phyloP scores from a whole-genome alignment of 2,888 invertebrate species.

The Rhogogaster chlorosoma region DNA sequence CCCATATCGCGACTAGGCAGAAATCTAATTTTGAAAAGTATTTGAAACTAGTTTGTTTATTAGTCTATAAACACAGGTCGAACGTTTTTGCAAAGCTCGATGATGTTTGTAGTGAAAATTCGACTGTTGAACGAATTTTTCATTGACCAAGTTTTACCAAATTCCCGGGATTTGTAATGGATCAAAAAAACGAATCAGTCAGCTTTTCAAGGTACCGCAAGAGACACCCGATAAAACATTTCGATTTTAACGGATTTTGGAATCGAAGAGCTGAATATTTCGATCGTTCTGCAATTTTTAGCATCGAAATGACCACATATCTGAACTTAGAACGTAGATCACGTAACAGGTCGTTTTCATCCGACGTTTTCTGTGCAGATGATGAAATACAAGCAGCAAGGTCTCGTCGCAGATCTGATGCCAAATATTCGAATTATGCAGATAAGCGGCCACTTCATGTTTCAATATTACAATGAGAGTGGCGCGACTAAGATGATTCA shows the following conservation, averaged over 20 bases:
- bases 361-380: slow-evolving; percentile 71
- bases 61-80: not conserved
- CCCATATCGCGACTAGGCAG: not conserved
- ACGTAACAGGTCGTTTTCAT: not conserved
- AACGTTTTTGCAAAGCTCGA: not conserved
- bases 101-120: not conserved
- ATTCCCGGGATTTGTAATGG: not conserved
- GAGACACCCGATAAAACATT: not conserved
- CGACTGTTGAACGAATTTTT: not conserved
- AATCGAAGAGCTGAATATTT: not conserved
- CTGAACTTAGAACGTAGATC: not conserved
- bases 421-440: slow-evolving; percentile 91
- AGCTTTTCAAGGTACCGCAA: not conserved
- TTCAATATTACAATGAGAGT: slow-evolving; percentile 84
- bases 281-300: not conserved
- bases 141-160: not conserved
- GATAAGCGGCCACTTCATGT: slow-evolving; percentile 87
- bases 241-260: not conserved
- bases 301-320: not conserved
- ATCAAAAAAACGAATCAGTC: not conserved
- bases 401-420: slow-evolving; percentile 91
- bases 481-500: slow-evolving; percentile 74
- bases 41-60: not conserved
- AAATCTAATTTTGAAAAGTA: not conserved
- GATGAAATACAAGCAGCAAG: slow-evolving; percentile 81